A percentile compares a stretch with the other conserved stretches of the same genome.
Conservation (phyloP, 2,888 invertebrate species). For the Athrips mouffetella region DNA sequence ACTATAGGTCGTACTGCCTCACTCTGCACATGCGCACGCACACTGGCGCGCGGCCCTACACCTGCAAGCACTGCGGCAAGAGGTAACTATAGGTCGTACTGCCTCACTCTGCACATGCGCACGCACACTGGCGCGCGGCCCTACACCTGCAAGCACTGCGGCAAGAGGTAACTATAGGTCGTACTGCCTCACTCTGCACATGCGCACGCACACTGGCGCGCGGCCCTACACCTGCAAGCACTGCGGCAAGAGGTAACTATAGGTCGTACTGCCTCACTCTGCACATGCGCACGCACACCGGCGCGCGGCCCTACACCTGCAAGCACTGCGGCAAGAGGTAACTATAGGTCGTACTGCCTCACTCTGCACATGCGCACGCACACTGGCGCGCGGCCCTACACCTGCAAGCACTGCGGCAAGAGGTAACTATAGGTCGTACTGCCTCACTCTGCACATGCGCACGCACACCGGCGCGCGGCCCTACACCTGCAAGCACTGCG, state of each 20-base stretch:
- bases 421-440: too few species aligned
- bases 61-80: constrained; percentile 74
- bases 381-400: too few species aligned
- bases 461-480: too few species aligned
- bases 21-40: constrained; percentile 89
- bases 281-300: too few species aligned
- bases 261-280: too few species aligned
- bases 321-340: constrained; percentile 89
- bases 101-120: constrained; percentile 87
- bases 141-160: constrained; percentile 87
- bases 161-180: constrained; percentile 88
- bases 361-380: constrained; percentile 88
- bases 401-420: too few species aligned
- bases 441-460: too few species aligned
- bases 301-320: too few species aligned
- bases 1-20: constrained; percentile 88
- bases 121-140: constrained; percentile 88
- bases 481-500: constrained; percentile 87
- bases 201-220: too few species aligned
- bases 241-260: too few species aligned
- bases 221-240: too few species aligned
- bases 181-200: constrained; percentile 87
- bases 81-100: constrained; percentile 81
- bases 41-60: constrained; percentile 86
- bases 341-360: constrained; percentile 87